Evolutionary conservation across 2,797 vertebrate species (phyloP), one percentile per base, ranked within the genome.

Genomic region (Cossypha dichroa): DNA sequence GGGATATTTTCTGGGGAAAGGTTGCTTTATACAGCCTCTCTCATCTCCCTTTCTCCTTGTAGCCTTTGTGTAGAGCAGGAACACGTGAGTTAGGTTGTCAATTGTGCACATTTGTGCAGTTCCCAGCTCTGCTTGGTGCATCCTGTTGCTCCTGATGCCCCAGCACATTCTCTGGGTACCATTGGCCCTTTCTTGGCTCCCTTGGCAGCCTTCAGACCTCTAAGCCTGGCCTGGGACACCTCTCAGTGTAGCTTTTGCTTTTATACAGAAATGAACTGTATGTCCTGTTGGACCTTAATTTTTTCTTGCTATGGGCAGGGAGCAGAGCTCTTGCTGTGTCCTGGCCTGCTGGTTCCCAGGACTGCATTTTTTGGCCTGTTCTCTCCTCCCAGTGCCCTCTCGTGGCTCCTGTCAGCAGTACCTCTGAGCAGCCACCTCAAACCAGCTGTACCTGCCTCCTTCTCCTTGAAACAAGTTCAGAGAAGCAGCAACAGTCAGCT

Each of bases 301-400:
- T 75, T 11, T 25, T 77, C 22, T 58, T 23, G 46, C 11, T 26
- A 0, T 13, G 17, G 38, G 6, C 17, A 8, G 13, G 41, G n/a
- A 41, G 45, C 60, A 15, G 33, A 68, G 33, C 18, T 81, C 17
- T 29, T 60, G 31, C 17, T 41, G 31, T 3, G 26, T 22, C 34
- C 46, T 34, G 20, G 4, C 19, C 28, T 55, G 67, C 28, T 22
- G 54, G 17, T 52, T 93, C 34, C 58, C 40, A 9, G 34, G 26
- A 29, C 5, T 26, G 41, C 25, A 0, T 10, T 25, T 68, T 68
- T 43, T 58, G 13, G 8, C 22, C 14, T 28, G 8, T 80, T 52
- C 62, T 87, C 68, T 78, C 55, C 63, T 86, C 45, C 31, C 56
- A 54, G n/a, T 85, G 94, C 96, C 94, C 93, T 94, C 95, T 91